Conservation (phyloP, 2,888 invertebrate species). For the Stenchaetothrips biformis region DNA sequence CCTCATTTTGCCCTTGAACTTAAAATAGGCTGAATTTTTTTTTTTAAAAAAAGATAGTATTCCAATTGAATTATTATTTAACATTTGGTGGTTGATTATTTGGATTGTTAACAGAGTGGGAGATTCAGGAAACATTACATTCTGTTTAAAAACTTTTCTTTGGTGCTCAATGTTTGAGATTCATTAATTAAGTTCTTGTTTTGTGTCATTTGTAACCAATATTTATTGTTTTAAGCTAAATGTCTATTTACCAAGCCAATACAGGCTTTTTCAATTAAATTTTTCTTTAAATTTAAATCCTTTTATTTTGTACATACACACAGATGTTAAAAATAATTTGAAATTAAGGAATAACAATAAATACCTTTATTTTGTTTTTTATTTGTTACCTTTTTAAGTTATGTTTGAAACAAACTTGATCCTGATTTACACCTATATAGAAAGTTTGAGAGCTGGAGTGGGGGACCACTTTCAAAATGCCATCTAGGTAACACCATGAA, state of each 20-base stretch:
- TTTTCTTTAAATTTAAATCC: not conserved
- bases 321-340: not conserved
- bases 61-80: not conserved
- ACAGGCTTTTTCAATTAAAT: not conserved
- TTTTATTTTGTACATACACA: conserved; percentile 19
- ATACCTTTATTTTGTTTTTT: too few species aligned
- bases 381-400: too few species aligned
- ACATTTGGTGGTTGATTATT: not conserved
- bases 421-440: not conserved
- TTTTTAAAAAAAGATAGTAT: not conserved
- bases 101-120: not conserved
- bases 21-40: not conserved
- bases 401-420: too few species aligned
- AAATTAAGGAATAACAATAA: not conserved
- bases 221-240: too few species aligned
- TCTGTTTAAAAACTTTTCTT: not conserved
- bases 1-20: not conserved
- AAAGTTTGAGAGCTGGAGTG: not conserved
- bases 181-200: not conserved
- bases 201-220: not conserved
- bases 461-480: too few species aligned
- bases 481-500: too few species aligned
- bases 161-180: not conserved
- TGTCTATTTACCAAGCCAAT: too few species aligned
- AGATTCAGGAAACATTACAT: too few species aligned